Conservation (phyloP, 2,888 invertebrate genomes). For the Acanthococcus lagerstroemiae region DNA sequence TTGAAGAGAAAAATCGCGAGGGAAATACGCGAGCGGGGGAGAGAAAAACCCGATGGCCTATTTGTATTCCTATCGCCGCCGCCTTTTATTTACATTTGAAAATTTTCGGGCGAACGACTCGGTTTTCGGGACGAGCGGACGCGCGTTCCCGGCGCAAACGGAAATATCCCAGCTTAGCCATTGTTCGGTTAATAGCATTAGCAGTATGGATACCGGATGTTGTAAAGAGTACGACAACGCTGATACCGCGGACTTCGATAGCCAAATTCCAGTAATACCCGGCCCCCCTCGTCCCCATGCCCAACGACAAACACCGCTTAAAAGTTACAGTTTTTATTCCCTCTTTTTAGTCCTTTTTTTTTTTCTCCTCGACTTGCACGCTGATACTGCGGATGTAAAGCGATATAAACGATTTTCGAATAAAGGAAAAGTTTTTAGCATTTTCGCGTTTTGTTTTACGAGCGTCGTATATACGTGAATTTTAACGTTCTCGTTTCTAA, state of each 20-base stretch:
- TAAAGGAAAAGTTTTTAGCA: too few relatives aligned
- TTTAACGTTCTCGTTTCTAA: too few relatives aligned
- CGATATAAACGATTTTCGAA: too few relatives aligned
- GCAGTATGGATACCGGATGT: slow-evolving; percentile 28
- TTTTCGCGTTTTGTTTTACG: too few relatives aligned
- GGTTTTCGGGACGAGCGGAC: slow-evolving; percentile 25
- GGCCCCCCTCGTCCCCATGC: background rate
- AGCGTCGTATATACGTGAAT: too few relatives aligned
- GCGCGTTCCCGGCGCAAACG: slow-evolving; percentile 19
- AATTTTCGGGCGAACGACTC: slow-evolving; percentile 23
- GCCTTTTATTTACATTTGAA: slow-evolving; percentile 29
- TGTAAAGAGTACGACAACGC: slow-evolving; percentile 29
- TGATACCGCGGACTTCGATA: slow-evolving; percentile 19
- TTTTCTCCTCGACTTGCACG: background rate
- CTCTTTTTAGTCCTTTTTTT: background rate
- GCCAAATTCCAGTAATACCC: slow-evolving; percentile 18
- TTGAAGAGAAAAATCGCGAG: slow-evolving; percentile 23
- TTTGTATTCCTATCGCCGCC: slow-evolving; percentile 27
- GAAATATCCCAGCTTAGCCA: slow-evolving; percentile 29
- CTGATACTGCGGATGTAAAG: too few relatives aligned
- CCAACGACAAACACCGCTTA: too few relatives aligned
- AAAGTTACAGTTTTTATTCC: background rate
- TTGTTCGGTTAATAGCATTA: slow-evolving; percentile 24
- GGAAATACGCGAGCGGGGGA: background rate
- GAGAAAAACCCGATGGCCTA: slow-evolving; percentile 24